Base-by-base conservation (phyloP, 2,113 vertebrate species). In the Dipodomys spectabilis region DNA sequence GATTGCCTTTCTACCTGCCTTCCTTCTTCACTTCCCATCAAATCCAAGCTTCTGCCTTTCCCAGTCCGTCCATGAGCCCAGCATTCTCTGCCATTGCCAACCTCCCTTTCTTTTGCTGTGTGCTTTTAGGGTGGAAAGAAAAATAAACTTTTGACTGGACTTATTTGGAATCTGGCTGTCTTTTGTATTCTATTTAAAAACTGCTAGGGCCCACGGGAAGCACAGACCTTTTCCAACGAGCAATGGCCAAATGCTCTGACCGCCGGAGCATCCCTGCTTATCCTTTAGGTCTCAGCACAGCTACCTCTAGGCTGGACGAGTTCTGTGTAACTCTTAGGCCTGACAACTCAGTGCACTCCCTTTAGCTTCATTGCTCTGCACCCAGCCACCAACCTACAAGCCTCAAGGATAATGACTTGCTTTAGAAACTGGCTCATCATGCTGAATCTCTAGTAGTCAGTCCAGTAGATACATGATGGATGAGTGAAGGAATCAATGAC, bases 181-280 rank as follows among this genome's bases (percentile, higher is more conserved):
- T 95, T 11, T 84, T 71, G 23, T 80, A 23, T 23, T 83, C 81
- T 91, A 72, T 95, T 96, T 86, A 62, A 86, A 90, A 90, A 80
- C 49, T 13, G n/a, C 45, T 69, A 65, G 77, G 5, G 12, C n/a
- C 62, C 11, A 12, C 6, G 13, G 23, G 62, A 83, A 64, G 62
- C 65, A 71, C 68, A 73, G 68, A 44, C 30, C 18, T 23, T 86
- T 44, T 49, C 74, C 44, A 62, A 71, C 60, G 81, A 45, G 32
- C 49, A 22, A 28, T 80, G 60, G 35, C 3, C 2, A 27, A 32
- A 27, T 62, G 20, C 8, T 81, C 15, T 25, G 45, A 39, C 2
- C 19, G 15, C 4, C 7, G 4, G 27, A 20, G n/a, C 62, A 4
- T 65, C 71, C 65, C 39, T 10, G 60, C 7, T 74, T 28, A 9